Conservation (phyloP, 2,888 invertebrate genomes). For the Zygothrica quintamaculata region DNA sequence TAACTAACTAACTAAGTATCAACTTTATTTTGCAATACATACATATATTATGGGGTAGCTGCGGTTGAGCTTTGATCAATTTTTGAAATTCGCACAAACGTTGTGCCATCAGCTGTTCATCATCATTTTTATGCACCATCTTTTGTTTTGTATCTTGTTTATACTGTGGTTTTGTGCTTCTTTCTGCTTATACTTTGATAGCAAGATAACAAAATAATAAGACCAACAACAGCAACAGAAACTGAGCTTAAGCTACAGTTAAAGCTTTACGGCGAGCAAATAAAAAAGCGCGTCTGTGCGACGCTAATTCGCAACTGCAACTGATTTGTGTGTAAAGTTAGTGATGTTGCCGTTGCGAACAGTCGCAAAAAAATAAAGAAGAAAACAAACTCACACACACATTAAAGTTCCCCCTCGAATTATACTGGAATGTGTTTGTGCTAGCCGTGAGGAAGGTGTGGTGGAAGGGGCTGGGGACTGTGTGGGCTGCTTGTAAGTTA, state of each 20-base stretch:
- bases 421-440: conserved; percentile 3
- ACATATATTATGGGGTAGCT: conserved; percentile 89
- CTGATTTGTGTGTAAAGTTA: conserved; percentile 72
- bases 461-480: background rate
- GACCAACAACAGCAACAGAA: conserved; percentile 19
- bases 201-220: conserved; percentile 4
- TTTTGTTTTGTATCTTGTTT: background rate
- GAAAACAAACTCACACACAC: too few species aligned
- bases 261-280: conserved; percentile 21
- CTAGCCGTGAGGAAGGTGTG: background rate
- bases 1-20: too few species aligned
- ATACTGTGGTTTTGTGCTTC: background rate
- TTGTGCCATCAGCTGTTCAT: conserved; percentile 62
- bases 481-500: conserved; percentile 16
- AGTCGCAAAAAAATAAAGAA: background rate
- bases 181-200: conserved; percentile 7
- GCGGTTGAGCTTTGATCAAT: conserved; percentile 88
- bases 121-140: conserved; percentile 62
- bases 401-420: background rate
- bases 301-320: conserved; percentile 77
- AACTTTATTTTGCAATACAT: conserved; percentile 83
- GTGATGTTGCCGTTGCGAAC: conserved; percentile 29
- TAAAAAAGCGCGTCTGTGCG: conserved; percentile 65
- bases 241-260: background rate
- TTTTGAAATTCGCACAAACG: conserved; percentile 80